phyloP scores from a whole-genome alignment of 2,797 vertebrate species.

The Leucoraja ocellata region DNA sequence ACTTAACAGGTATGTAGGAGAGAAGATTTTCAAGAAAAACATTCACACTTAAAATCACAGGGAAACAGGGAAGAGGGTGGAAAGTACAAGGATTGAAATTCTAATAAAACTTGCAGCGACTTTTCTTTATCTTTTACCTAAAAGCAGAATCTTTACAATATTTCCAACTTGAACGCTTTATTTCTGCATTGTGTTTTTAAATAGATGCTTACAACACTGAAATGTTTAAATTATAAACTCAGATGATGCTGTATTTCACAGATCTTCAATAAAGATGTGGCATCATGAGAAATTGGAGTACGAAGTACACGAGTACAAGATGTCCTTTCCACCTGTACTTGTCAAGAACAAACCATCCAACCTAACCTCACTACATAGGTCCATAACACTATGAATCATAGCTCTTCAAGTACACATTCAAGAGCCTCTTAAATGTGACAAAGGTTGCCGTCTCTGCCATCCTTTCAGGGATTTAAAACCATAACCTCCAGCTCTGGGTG shows the following conservation, averaged over 20 bases:
- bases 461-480: too few relatives aligned
- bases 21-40: not conserved
- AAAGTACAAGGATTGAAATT: not conserved
- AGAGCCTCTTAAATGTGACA: too few relatives aligned
- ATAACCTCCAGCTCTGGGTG: too few relatives aligned
- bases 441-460: too few relatives aligned
- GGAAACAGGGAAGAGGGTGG: not conserved
- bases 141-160: not conserved
- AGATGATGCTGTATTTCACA: not conserved
- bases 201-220: not conserved
- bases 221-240: slow-evolving; percentile 5
- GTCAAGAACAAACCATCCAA: too few relatives aligned
- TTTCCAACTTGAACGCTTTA: not conserved
- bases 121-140: not conserved
- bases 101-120: not conserved
- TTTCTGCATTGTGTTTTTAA: not conserved
- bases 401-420: too few relatives aligned
- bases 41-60: not conserved
- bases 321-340: too few relatives aligned
- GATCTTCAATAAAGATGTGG: not conserved
- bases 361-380: too few relatives aligned
- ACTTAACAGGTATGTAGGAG: not conserved
- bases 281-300: too few relatives aligned
- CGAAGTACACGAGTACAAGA: too few relatives aligned
- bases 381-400: too few relatives aligned